Base-by-base conservation (phyloP, 64 coral and sea anemone species). In the Porites australiensis region DNA sequence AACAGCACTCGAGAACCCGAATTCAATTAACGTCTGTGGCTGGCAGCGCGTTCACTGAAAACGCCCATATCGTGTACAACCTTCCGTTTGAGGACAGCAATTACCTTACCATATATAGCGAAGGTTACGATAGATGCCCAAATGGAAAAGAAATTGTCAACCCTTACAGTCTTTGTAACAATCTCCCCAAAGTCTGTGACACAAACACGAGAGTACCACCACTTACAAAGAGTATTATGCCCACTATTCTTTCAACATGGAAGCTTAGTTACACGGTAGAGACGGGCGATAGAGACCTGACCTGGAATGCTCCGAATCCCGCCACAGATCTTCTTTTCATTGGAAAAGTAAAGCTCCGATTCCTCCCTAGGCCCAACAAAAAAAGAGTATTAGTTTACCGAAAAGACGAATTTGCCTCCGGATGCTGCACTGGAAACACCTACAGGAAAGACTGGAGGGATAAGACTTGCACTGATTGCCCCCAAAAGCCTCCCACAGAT, bases 171-270 rank as follows among this genome's bases (percentile, higher is more conserved):
- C 60, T 79, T 0, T 93, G 91, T 44, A 58, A 79, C 9, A 87
- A 75, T 43, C 83, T 93, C 8, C 91, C 84, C 6, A 79, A 61
- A 0, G 52, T 93, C 19, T 93, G 84, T 16, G 83, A 88, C 63
- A 88, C 16, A 12, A 86, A 37, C 19, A 58, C 45, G 6, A 50
- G 84, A 45, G 52, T 74, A 13, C 46, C 58, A 49, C 16, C 49
- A 13, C 16, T 69, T 16, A 66, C 44, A 7, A n/a, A 52, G 8
- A 58, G 49, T 18, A 51, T 93, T 4, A 74, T 86, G 58, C 91
- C 91, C 52, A 93, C 91, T 9, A 87, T 79, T 18, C 75, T 93
- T 14, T 93, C 83, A 4, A 87, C 91, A 18, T 93, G 82, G 82
- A 93, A 75, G 15, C 11, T 93, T 2, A 52, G 60, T 5, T 74